Percentiles rank a stretch among this genome's conserved stretches.
Conservation (phyloP, 2,797 vertebrate species). For the Anniella stebbinsi region DNA sequence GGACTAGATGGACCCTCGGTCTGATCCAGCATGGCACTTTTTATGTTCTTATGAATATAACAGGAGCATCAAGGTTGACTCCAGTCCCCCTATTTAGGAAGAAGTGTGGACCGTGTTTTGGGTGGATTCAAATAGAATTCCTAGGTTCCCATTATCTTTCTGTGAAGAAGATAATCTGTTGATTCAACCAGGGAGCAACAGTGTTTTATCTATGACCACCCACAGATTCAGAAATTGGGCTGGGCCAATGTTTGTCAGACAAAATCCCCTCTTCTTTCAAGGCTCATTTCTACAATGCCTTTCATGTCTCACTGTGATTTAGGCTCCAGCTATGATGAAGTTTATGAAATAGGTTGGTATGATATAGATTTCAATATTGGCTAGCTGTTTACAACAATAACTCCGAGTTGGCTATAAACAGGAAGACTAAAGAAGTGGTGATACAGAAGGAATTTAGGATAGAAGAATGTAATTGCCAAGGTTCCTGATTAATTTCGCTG, state of each 20-base stretch:
- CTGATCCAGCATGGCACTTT: too few relatives aligned
- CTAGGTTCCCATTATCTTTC: not conserved
- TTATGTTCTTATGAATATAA: slow-evolving; percentile 1
- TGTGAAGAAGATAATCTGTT: not conserved
- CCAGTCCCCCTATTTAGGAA: not conserved
- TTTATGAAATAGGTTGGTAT: not conserved
- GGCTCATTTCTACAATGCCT: not conserved
- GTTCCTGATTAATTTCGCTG: not conserved
- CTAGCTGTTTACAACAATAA: not conserved
- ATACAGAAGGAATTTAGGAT: not conserved
- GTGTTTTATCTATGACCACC: not conserved
- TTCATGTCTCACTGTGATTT: not conserved
- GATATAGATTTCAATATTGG: not conserved
- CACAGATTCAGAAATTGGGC: not conserved
- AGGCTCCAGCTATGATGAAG: not conserved
- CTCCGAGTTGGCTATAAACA: not conserved
- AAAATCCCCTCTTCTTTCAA: not conserved
- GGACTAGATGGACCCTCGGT: too few relatives aligned
- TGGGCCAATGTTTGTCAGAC: not conserved
- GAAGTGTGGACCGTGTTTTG: not conserved
- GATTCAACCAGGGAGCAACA: not conserved
- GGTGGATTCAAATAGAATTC: not conserved
- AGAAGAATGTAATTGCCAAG: not conserved
- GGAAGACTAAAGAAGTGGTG: not conserved
- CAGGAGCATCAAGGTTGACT: not conserved